Evolutionary conservation across 1,140 invertebrate genomes (phyloP), one percentile per base, ranked within the genome.

Genomic region (Psix sp.): DNA sequence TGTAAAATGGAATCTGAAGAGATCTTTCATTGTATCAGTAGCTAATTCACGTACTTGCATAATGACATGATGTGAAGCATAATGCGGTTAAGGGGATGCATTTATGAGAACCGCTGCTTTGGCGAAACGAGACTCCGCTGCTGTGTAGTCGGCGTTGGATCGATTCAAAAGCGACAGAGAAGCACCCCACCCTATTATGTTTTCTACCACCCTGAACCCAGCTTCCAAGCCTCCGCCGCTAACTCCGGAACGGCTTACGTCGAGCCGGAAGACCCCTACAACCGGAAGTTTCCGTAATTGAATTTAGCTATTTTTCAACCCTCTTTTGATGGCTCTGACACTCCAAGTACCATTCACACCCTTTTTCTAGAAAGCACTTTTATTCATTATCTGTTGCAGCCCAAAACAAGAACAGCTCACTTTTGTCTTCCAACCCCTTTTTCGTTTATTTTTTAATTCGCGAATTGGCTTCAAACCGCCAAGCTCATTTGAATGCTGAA

Each of bases 131-230:
- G 76, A 57, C 72, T 82, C 75, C n/a, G n/a, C n/a, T n/a, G 77
- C 80, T 74, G 80, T 82, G 81, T 82, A 82, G 78, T 63, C 66
- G 74, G 65, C 76, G 79, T 79, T 76, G 82, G 84, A 86, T 85
- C 84, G 84, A 86, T 85, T 84, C 82, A 84, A 83, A 84, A 85
- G 83, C 83, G 80, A 80, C 82, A 84, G 80, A 78, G 77, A 77
- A 81, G 62, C 81, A 80, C 82, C 81, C 82, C 77, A 82, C 82
- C 82, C 83, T 80, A 81, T 82, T 84, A 83, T 83, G 71, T 82
- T 84, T 84, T 84, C 79, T 82, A 77, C 77, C 70, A 77, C 70
- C 71, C 66, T 57, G 63, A 57, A 62, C 70, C 65, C 74, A 74
- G 66, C 68, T 67, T 78, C 60, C 79, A 59, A 62, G 67, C 38